These are phyloP conservation scores for Oncorhynchus masou DNA, from an alignment of 2,113 vertebrate species.

Conservation along the genomic window DNA sequence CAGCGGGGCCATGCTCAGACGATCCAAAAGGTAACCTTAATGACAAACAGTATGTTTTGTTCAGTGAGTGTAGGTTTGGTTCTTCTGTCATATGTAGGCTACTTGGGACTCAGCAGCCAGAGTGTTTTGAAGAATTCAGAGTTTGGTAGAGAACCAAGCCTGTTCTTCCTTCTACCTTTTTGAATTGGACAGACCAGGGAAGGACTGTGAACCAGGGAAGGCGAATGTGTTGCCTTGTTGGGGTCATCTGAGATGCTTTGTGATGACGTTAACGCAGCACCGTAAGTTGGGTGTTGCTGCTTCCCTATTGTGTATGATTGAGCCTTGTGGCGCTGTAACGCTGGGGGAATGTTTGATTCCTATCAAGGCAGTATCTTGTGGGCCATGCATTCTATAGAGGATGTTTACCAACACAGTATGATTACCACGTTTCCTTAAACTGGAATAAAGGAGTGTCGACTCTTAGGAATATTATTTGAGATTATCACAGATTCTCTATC, in stretches of 20 bases:
- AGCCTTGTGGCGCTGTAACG: neutral
- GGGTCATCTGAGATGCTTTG: conserved; percentile 19
- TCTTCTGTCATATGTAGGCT: neutral
- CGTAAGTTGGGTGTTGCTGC: conserved; percentile 29
- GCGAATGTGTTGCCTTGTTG: neutral
- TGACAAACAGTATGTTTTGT: neutral
- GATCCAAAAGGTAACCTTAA: conserved; percentile 87
- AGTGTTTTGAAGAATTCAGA: no score
- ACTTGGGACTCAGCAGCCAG: no score
- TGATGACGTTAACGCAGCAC: conserved; percentile 21
- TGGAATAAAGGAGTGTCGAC: neutral
- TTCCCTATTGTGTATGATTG: conserved; percentile 31
- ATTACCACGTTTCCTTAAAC: neutral
- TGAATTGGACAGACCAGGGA: neutral
- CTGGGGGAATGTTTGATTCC: conserved; percentile 40
- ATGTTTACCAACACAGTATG: conserved; percentile 24
- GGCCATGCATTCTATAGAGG: conserved; percentile 31
- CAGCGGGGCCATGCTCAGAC: conserved; percentile 82
- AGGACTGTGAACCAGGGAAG: neutral
- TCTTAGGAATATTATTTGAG: conserved; percentile 2
- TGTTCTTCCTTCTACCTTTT: neutral
- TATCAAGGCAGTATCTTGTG: conserved; percentile 35
- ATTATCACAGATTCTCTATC: no score
- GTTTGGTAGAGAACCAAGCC: neutral
- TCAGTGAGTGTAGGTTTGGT: neutral